These are phyloP conservation scores for Pogonocichla stellata DNA, from an alignment of 2,113 vertebrate genomes.

Conservation along the genomic window DNA sequence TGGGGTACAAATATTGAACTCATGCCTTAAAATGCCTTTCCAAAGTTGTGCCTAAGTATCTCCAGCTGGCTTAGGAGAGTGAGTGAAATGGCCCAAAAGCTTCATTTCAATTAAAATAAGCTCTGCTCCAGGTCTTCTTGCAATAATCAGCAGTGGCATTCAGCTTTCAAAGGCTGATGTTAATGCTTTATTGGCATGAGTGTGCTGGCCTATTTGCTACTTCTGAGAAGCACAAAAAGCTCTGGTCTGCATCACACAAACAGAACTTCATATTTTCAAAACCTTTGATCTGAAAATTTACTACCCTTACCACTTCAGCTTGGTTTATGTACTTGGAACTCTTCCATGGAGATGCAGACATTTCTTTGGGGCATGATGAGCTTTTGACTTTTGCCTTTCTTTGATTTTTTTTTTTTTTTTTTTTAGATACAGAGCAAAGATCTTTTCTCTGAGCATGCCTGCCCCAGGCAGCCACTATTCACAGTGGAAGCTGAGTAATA, in stretches of 20 bases:
- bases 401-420: constrained; percentile 64
- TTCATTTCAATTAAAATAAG: constrained; percentile 19
- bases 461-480: constrained; percentile 45
- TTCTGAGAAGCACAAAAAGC: constrained; percentile 3
- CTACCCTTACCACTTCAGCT: neutral
- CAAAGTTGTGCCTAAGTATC: neutral
- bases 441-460: neutral
- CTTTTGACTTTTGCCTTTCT: constrained; percentile 42
- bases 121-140: neutral
- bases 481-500: constrained; percentile 37
- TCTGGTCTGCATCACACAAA: constrained; percentile 7
- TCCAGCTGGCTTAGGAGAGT: neutral
- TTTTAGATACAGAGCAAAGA: constrained; percentile 43
- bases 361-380: constrained; percentile 32
- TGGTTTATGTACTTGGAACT: neutral
- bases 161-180: constrained; percentile 3
- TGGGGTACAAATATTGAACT: neutral
- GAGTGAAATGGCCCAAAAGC: constrained; percentile 3
- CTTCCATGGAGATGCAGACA: neutral
- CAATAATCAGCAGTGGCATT: neutral
- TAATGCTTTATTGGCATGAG: neutral
- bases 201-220: neutral
- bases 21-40: neutral
- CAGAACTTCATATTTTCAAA: neutral
- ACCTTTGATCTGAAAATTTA: constrained; percentile 18